A percentile compares a stretch with the other conserved stretches of the same genome.
Conservation (phyloP, 2,113 vertebrate species). For the Ellobius talpinus region DNA sequence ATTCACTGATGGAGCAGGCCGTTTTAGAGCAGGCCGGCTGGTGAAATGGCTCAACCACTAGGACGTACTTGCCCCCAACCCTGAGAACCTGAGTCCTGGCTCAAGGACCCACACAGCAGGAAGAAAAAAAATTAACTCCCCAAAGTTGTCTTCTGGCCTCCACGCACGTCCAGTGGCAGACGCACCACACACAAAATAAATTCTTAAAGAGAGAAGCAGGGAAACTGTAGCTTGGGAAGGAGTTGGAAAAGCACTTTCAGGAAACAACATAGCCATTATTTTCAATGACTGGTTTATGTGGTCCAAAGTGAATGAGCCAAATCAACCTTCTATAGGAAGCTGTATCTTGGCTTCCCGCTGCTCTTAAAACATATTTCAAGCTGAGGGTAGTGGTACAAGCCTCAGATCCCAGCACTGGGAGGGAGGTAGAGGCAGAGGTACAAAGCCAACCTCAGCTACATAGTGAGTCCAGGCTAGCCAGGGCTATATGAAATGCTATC, state of each 20-base stretch:
- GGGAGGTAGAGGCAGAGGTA: background rate
- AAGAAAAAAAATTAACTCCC: background rate
- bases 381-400: background rate
- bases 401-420: background rate
- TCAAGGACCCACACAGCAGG: background rate
- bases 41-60: background rate
- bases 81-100: background rate
- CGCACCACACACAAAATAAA: background rate
- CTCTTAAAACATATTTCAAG: constrained; percentile 23
- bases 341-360: background rate
- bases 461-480: background rate
- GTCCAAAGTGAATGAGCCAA: background rate
- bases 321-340: background rate
- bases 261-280: background rate
- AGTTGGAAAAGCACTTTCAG: background rate
- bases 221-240: background rate
- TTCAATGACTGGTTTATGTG: background rate
- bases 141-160: background rate
- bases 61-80: background rate
- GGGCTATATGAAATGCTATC: background rate
- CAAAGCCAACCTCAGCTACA: background rate
- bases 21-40: background rate
- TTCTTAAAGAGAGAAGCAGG: background rate
- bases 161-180: background rate
- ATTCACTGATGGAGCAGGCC: too few species aligned